Evolutionary conservation across 1,140 invertebrate genomes (phyloP).

Genomic region (Proctacanthus coquilletti): DNA sequence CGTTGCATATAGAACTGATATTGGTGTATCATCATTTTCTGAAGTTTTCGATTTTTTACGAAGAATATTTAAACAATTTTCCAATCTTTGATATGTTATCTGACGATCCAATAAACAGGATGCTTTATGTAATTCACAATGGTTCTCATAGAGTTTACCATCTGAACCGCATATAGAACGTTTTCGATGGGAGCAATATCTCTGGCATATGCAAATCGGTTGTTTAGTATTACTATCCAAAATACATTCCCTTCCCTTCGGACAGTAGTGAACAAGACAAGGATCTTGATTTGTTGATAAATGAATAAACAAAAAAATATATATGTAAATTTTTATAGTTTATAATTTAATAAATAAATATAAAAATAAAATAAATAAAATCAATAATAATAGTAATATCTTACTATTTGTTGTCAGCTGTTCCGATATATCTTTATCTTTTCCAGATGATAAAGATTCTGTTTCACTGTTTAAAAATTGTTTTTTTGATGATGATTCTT

Average conservation of each 20-base stretch:
- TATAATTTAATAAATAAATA: too few relatives aligned
- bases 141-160: slow-evolving; percentile 54
- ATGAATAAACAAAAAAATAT: slow-evolving; percentile 11
- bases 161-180: slow-evolving; percentile 58
- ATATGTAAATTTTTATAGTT: neutral
- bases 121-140: slow-evolving; percentile 57
- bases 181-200: slow-evolving; percentile 39
- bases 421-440: neutral
- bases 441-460: too few relatives aligned
- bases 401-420: neutral
- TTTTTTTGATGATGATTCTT: too few relatives aligned
- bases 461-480: too few relatives aligned
- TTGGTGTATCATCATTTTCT: slow-evolving; percentile 7
- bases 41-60: slow-evolving; percentile 6
- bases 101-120: slow-evolving; percentile 44
- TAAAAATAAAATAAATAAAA: too few relatives aligned
- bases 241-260: slow-evolving; percentile 48
- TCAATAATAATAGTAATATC: too few relatives aligned
- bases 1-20: neutral
- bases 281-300: too few relatives aligned
- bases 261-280: slow-evolving; percentile 48
- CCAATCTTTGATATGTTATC: slow-evolving; percentile 39
- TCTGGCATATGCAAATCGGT: slow-evolving; percentile 47
- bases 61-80: slow-evolving; percentile 15
- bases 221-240: slow-evolving; percentile 32